phyloP scores from a whole-genome alignment of 2,113 vertebrate genomes.

The Thomomys bottae region DNA sequence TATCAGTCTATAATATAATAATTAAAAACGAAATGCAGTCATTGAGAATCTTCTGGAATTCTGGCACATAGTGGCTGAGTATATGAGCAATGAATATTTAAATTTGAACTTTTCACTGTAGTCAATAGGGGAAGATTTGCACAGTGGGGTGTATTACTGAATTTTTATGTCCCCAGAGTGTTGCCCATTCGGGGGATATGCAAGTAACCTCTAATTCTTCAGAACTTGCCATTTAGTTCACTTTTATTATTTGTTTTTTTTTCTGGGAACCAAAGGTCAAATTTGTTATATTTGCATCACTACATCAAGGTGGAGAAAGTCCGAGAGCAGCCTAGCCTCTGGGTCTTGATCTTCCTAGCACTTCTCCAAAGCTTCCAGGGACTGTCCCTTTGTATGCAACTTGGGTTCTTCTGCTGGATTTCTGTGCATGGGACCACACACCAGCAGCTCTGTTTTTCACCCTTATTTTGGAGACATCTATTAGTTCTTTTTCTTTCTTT shows the following conservation, averaged over 20 bases:
- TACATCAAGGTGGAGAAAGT: background rate
- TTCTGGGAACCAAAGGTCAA: constrained; percentile 67
- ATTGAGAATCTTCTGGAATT: constrained; percentile 32
- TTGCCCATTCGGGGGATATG: constrained; percentile 6
- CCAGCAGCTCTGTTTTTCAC: background rate
- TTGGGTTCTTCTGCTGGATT: constrained; percentile 15
- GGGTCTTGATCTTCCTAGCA: background rate
- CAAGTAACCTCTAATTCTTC: constrained; percentile 58
- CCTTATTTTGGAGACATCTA: constrained; percentile 47
- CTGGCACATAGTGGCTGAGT: background rate
- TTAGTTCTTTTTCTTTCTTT: constrained; percentile 21
- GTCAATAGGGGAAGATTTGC: constrained; percentile 26
- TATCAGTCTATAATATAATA: constrained; percentile 8
- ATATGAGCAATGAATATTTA: constrained; percentile 58
- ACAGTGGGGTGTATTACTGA: constrained; percentile 34
- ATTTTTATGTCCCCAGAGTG: constrained; percentile 58
- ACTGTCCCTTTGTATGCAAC: background rate
- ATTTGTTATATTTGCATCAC: constrained; percentile 11
- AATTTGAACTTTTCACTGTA: constrained; percentile 54
- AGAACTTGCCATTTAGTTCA: constrained; percentile 59
- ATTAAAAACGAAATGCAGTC: constrained; percentile 32
- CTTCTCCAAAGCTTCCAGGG: background rate
- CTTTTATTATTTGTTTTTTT: constrained; percentile 73
- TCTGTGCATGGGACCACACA: background rate
- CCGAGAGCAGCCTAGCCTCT: background rate